Conservation (phyloP, 2,113 vertebrate species). For the Cyanocitta stelleri region DNA sequence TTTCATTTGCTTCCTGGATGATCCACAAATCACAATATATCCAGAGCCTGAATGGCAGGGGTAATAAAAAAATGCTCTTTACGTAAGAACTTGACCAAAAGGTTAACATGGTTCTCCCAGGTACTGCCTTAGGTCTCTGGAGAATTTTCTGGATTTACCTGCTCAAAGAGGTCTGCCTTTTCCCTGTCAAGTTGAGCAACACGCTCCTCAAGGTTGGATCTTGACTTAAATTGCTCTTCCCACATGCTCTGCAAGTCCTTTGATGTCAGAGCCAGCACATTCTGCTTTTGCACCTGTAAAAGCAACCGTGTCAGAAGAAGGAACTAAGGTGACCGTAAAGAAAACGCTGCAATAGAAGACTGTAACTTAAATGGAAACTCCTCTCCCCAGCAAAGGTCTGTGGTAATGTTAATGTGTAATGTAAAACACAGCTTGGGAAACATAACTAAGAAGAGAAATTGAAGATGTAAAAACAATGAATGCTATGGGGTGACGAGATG, state of each 20-base stretch:
- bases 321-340: not conserved
- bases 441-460: not conserved
- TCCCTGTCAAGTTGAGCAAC: conserved; percentile 69
- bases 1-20: not conserved
- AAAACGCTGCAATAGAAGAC: not conserved
- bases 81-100: not conserved
- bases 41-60: not conserved
- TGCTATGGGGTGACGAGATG: not conserved
- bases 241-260: conserved; percentile 78
- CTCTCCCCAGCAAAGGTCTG: not conserved
- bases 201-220: conserved; percentile 74
- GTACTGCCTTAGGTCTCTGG: not conserved
- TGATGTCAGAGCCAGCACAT: conserved; percentile 70
- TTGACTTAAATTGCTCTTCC: conserved; percentile 84
- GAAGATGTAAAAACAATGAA: not conserved
- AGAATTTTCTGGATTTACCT: not conserved
- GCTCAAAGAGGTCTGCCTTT: conserved; percentile 34
- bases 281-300: conserved; percentile 79
- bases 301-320: not conserved
- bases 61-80: not conserved
- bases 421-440: not conserved
- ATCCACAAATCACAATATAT: not conserved
- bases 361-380: not conserved
- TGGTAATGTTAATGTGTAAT: not conserved
- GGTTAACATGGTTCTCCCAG: not conserved